Evolutionary conservation across 2,113 vertebrate species (phyloP), one percentile per base, ranked within the genome.

Genomic region (Egretta garzetta): DNA sequence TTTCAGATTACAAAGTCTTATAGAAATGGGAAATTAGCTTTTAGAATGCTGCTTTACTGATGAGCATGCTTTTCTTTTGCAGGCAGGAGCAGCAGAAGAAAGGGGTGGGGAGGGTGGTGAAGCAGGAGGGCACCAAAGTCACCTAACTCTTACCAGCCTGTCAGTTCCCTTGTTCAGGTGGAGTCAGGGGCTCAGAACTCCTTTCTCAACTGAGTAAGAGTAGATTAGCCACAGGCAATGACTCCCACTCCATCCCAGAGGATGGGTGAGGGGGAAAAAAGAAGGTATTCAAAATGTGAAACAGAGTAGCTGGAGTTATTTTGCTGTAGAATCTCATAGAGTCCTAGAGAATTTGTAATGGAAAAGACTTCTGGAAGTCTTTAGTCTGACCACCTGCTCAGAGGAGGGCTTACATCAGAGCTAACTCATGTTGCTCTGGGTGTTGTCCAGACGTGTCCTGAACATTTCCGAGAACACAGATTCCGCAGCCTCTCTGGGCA

Each of bases 221-320:
- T 37, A 74, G 39, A n/a, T 63, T 30, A 77, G 23, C 50, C 32
- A 33, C 28, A 64, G 37, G 24, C 32, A 64, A n/a, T 50, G n/a
- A 70, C 26, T 63, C 55, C 56, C 3, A 6, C 26, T 50, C n/a
- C n/a, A n/a, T n/a, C n/a, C n/a, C n/a, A 33, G 27, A 75, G 5
- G 22, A 39, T 1, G 2, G 27, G 6, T n/a, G 24, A 45, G 10
- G 8, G 13, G 5, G 9, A 5, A 12, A 19, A 23, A 27, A 35
- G 4, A 23, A 52, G 4, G 43, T 22, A n/a, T 58, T 50, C 23
- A 47, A n/a, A 80, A 71, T 52, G 37, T 21, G 39, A 72, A 82
- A 72, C 23, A 53, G 52, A 86, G 26, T 23, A 53, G 37, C 21
- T 59, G 45, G n/a, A 77, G 28, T 66, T 66, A 32, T 47, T 77